These are phyloP conservation scores for Saguinus midas DNA, from an alignment of 2,113 vertebrate genomes.

Conservation along the genomic window DNA sequence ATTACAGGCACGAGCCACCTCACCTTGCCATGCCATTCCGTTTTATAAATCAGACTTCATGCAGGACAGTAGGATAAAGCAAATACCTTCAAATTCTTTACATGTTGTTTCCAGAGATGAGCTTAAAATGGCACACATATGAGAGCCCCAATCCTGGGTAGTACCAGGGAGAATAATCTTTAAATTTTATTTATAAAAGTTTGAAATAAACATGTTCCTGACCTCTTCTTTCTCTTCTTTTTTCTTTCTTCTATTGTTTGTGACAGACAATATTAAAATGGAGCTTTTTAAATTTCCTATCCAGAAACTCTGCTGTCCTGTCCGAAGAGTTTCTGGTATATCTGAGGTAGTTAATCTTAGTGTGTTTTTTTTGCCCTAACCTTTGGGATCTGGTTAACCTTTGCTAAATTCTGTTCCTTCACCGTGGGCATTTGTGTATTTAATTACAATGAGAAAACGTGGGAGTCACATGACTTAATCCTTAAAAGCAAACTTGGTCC, in stretches of 20 bases:
- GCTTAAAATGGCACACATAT: not conserved
- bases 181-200: not conserved
- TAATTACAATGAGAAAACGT: not conserved
- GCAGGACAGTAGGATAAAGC: not conserved
- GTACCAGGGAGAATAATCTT: not conserved
- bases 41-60: conserved; percentile 4
- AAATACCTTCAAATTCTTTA: not conserved
- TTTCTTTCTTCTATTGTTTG: not conserved
- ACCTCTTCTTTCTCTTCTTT: not conserved
- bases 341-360: not conserved
- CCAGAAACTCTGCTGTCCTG: not conserved
- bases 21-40: not conserved
- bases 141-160: not conserved
- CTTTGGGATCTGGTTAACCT: not conserved
- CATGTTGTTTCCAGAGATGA: not conserved
- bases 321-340: not conserved
- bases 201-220: not conserved
- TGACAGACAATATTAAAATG: not conserved
- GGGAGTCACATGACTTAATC: not conserved
- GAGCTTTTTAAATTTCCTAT: not conserved
- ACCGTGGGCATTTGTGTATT: not conserved
- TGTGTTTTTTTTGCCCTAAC: not conserved
- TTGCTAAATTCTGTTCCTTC: not conserved
- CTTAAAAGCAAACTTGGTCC: not conserved
- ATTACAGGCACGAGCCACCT: too few species aligned